phyloP scores from a whole-genome alignment of 2,113 vertebrate species.

The Cephalopterus ornatus region DNA sequence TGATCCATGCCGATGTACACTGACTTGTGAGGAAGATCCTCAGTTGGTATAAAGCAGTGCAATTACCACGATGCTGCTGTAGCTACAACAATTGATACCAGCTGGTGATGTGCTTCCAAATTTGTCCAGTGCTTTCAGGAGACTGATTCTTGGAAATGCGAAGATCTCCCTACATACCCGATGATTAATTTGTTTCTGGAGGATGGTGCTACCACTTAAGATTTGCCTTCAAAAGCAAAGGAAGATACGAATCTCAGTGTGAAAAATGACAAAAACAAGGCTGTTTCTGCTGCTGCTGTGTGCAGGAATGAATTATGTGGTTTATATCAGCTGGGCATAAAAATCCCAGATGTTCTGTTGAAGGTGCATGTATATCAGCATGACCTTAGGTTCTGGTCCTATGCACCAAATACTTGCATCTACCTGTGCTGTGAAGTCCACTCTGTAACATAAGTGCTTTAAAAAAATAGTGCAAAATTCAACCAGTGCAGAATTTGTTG shows the following conservation, averaged over 20 bases:
- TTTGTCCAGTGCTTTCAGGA: not conserved
- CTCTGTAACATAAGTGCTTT: not conserved
- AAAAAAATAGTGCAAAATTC: not conserved
- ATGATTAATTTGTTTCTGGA: not conserved
- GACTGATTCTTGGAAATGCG: not conserved
- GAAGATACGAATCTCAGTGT: not conserved
- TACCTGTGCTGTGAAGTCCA: not conserved
- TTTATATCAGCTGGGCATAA: not conserved
- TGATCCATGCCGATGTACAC: accelerated
- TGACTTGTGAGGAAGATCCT: not conserved
- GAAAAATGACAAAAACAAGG: not conserved
- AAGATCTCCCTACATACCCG: not conserved
- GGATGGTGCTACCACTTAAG: not conserved
- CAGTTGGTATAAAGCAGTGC: not conserved
- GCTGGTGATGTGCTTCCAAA: not conserved
- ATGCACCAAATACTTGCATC: not conserved
- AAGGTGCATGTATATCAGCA: not conserved
- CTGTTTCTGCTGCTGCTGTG: not conserved
- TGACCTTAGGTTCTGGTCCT: not conserved
- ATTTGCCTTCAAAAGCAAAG: not conserved
- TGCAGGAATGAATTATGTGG: not conserved
- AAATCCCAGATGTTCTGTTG: not conserved
- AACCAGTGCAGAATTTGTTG: not conserved
- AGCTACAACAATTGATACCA: not conserved
- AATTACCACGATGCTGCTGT: not conserved